Base-by-base conservation (phyloP, 1,140 invertebrate genomes). In the Ruditapes philippinarum region DNA sequence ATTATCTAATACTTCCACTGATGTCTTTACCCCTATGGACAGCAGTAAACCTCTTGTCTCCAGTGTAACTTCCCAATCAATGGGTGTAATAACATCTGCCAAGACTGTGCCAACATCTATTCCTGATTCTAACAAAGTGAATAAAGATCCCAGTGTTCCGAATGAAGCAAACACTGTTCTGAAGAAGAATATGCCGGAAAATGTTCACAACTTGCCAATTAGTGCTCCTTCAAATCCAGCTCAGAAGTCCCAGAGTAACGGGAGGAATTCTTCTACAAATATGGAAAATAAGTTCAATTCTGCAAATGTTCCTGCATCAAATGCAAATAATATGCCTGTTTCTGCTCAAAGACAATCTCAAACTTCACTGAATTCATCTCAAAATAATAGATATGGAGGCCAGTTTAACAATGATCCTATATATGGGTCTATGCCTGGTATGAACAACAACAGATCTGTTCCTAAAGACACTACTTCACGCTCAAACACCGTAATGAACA, bases 391-490 rank as follows among this genome's bases (percentile, higher is more conserved):
- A 31, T 88, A 45, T 80, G 76, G 85, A 22, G 33, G 33, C 12
- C 36, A 57, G 51, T 88, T 62, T 51, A 57, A 38, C 31, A 68
- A 28, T 79, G 85, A 88, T 31, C 79, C 80, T 12, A 42, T 42
- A 3, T 83, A 84, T 84, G 80, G 70, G 9, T 49, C 79, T 28
- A 51, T 90, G 38, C 28, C 85, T 3, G 86, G 28, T 49, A 91
- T 89, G 78, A 91, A 88, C 38, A 91, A 80, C 42, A 91, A 81
- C 36, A 78, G 78, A 38, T 60, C 49, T 42, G 40, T 79, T 14
- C 60, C 82, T n/a, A 91, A 80, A 36, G 83, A 83, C 54, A 78
- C 31, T 14, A 57, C 57, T 42, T 5, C 80, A 22, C 54, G 65
- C 36, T 89, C 90, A n/a, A 79, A 45, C 36, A 68, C 51, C 19